Conservation (phyloP, 2,797 vertebrate species). For the Sebastolobus altivelis region DNA sequence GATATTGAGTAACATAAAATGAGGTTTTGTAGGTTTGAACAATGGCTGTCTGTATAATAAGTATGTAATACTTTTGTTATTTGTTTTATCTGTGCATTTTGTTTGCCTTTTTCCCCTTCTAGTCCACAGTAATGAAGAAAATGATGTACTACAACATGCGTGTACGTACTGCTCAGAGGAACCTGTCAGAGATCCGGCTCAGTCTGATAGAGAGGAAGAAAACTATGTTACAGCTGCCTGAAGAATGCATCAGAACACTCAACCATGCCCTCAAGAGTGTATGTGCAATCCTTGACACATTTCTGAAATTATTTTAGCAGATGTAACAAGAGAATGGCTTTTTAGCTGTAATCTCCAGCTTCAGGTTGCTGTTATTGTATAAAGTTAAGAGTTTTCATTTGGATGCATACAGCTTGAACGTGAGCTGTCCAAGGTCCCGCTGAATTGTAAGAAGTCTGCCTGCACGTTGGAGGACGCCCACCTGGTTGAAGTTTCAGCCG, state of each 20-base stretch:
- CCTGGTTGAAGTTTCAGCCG: conserved; percentile 25
- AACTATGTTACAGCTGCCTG: conserved; percentile 82
- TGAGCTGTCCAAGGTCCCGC: conserved; percentile 76
- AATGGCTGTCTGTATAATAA: neutral
- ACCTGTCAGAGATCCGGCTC: conserved; percentile 81
- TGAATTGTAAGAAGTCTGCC: conserved; percentile 55
- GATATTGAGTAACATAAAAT: neutral
- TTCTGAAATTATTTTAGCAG: neutral
- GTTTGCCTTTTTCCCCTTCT: conserved; percentile 15
- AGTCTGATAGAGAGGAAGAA: conserved; percentile 84
- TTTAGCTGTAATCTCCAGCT: neutral
- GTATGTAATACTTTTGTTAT: neutral
- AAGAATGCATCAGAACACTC: conserved; percentile 85
- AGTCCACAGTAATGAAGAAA: conserved; percentile 92
- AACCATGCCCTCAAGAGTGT: conserved; percentile 87
- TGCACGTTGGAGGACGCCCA: conserved; percentile 37
- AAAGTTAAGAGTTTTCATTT: conserved; percentile 20
- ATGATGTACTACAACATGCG: conserved; percentile 95
- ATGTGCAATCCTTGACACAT: conserved; percentile 51
- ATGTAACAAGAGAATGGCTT: neutral
- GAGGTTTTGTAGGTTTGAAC: neutral
- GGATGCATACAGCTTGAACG: conserved; percentile 81
- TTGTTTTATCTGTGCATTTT: neutral
- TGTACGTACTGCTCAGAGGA: conserved; percentile 83
- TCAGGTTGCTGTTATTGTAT: neutral